phyloP scores from a whole-genome alignment of 2,113 vertebrate species.

The Okapia johnstoni region DNA sequence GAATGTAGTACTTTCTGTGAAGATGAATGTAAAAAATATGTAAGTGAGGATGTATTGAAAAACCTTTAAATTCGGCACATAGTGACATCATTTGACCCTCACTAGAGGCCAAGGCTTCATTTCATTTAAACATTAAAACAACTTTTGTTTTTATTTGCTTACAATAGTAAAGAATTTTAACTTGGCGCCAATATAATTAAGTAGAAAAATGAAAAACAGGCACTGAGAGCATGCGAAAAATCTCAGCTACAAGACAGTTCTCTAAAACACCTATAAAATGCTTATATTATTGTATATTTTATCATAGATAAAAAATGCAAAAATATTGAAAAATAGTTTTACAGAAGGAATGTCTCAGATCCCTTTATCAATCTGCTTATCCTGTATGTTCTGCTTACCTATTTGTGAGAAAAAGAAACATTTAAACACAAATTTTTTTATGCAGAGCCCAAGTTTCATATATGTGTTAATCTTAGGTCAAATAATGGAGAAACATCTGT shows the following conservation, averaged over 20 bases:
- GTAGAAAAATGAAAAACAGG: not conserved
- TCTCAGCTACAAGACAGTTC: not conserved
- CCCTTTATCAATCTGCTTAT: not conserved
- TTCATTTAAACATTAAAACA: not conserved
- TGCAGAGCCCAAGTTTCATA: not conserved
- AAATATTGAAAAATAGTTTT: not conserved
- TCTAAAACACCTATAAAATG: not conserved
- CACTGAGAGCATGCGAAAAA: not conserved
- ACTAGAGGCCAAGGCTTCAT: not conserved
- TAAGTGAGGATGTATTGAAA: not conserved
- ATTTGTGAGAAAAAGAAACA: not conserved
- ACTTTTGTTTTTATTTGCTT: not conserved
- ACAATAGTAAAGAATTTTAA: not conserved
- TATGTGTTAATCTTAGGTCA: not conserved
- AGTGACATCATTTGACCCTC: not conserved
- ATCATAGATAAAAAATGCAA: not conserved
- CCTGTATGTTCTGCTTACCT: not conserved
- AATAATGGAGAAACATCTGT: not conserved
- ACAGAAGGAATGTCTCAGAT: not conserved
- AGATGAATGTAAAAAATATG: not conserved
- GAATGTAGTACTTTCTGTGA: not conserved
- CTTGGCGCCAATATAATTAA: not conserved
- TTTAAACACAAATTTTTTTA: not conserved
- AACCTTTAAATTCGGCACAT: not conserved
- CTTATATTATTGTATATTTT: not conserved